Evolutionary conservation across 2,797 vertebrate species (phyloP).

Genomic region (Halcyon badia): DNA sequence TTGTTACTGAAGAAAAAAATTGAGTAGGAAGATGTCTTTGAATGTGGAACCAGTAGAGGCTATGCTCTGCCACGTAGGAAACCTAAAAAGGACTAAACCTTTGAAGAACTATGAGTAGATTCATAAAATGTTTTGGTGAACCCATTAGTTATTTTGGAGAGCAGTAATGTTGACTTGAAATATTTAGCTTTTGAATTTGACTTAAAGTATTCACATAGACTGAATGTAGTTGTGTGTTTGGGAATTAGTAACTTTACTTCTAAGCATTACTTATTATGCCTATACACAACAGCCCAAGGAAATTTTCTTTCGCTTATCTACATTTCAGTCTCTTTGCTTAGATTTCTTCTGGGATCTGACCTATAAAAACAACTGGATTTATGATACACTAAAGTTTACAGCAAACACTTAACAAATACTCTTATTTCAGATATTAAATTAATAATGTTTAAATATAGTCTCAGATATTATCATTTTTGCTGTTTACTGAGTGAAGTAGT

Average conservation of each 20-base stretch:
- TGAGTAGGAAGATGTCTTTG: not conserved
- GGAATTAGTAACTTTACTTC: slow-evolving; percentile 25
- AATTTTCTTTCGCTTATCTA: slow-evolving; percentile 48
- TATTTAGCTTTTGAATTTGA: slow-evolving; percentile 9
- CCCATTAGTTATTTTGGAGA: slow-evolving; percentile 12
- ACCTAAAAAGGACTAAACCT: not conserved
- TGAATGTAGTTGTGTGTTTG: not conserved
- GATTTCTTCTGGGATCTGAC: slow-evolving; percentile 50
- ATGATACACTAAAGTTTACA: slow-evolving; percentile 17
- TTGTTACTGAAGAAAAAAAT: not conserved
- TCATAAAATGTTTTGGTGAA: not conserved
- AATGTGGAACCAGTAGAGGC: not conserved
- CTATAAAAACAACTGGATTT: slow-evolving; percentile 45
- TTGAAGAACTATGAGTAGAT: not conserved
- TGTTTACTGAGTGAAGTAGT: slow-evolving; percentile 27
- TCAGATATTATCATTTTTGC: not conserved
- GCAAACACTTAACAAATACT: slow-evolving; percentile 12
- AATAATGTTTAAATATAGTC: slow-evolving; percentile 34
- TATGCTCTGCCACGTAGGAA: not conserved
- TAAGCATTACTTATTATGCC: slow-evolving; percentile 22
- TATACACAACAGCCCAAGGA: not conserved
- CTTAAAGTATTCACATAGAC: not conserved
- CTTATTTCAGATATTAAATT: slow-evolving; percentile 3
- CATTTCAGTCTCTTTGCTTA: not conserved
- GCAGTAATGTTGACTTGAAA: not conserved